phyloP scores from a whole-genome alignment of 2,888 invertebrate species.

The Pherbina coryleti region DNA sequence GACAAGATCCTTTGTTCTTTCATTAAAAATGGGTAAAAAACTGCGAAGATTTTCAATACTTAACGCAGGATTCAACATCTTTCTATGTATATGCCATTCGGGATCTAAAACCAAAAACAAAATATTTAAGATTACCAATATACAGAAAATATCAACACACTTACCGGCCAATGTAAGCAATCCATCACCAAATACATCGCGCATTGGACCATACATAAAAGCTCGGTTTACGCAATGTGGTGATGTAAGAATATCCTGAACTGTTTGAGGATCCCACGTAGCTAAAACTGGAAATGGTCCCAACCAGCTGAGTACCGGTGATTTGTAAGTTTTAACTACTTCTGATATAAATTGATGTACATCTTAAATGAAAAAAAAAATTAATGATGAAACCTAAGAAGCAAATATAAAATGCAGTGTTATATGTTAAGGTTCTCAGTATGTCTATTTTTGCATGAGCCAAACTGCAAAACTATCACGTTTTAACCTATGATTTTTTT shows the following conservation, averaged over 20 bases:
- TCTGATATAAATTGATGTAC: too few species aligned
- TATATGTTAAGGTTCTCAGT: too few species aligned
- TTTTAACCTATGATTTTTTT: too few species aligned
- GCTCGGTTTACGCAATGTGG: constrained; percentile 63
- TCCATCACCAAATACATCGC: constrained; percentile 61
- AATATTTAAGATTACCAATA: too few species aligned
- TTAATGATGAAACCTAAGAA: too few species aligned
- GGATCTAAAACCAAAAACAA: constrained; percentile 53
- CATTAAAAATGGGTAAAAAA: constrained; percentile 63
- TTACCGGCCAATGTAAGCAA: constrained; percentile 60
- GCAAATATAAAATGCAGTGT: too few species aligned
- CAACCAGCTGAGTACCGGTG: constrained; percentile 52
- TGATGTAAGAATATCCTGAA: constrained; percentile 63
- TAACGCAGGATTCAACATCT: constrained; percentile 64
- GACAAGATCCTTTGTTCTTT: constrained; percentile 53
- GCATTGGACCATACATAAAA: constrained; percentile 58
- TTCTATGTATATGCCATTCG: constrained; percentile 62
- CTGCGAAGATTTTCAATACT: constrained; percentile 60
- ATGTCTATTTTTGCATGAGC: too few species aligned
- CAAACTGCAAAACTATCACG: too few species aligned
- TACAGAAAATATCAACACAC: constrained; percentile 41
- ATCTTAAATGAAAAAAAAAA: too few species aligned
- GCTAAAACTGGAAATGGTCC: constrained; percentile 64
- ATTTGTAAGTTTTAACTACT: too few species aligned
- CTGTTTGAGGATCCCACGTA: constrained; percentile 58